Base-by-base conservation (phyloP, 2,888 invertebrate genomes). In the Hermaeophaga mercurialis region DNA sequence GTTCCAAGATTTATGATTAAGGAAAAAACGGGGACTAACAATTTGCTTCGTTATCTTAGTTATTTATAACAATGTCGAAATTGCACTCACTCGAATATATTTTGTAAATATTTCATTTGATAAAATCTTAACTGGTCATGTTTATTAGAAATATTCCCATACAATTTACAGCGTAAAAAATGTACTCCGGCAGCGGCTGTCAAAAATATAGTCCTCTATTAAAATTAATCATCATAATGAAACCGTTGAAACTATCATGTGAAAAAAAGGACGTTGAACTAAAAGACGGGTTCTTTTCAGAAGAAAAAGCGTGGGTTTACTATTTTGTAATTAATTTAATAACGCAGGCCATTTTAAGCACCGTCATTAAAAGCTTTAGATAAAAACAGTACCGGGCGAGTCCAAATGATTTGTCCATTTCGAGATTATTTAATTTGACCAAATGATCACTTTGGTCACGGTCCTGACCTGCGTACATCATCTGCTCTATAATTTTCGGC, bases 321-420 rank as follows among this genome's bases (percentile, higher is more conserved):
- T 24, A 43, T 43, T 43, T 43, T 60, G 61, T 64, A 66, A 66
- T 66, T 66, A 66, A 64, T 64, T 61, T 66, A 66, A 66, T 66
- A 66, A 66, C 62, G 58, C 43, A 57, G 61, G 56, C 44, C 58
- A 52, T 45, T 45, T 63, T 62, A 56, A 62, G 59, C 59, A 47
- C 36, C 55, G 61, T 64, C 62, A 64, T 62, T 62, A 56, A 53
- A 54, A 31, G 38, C n/a, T 31, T 46, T n/a, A n/a, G n/a, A n/a
- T n/a, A n/a, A n/a, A n/a, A n/a, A 56, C 39, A 50, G n/a, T 50
- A 56, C 50, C 31, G 41, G 50, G 49, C 11, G 26, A 38, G 45
- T 50, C 36, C 38, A 50, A 49, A 50, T 49, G n/a, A n/a, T n/a
- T n/a, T n/a, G n/a, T n/a, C n/a, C n/a, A n/a, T n/a, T n/a, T n/a